Percentiles rank a stretch among this genome's conserved stretches.
Conservation (phyloP, 2,113 vertebrate species). For the human (Homo sapiens) region DNA sequence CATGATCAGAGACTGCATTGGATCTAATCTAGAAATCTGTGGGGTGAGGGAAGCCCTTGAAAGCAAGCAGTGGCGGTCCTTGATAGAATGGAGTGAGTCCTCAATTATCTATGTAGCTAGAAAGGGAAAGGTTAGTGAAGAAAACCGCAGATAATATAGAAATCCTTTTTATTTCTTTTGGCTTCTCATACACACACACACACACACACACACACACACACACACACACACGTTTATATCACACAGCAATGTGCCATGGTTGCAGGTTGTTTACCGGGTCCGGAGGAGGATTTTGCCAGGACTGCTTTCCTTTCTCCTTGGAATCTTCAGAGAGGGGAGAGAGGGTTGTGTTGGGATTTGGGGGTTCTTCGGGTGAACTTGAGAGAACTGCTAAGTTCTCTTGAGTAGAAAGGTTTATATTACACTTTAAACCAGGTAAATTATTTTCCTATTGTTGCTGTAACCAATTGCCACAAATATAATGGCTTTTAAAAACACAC, state of each 20-base stretch:
- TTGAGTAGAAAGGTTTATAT: neutral
- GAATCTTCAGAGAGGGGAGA: neutral
- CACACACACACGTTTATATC: neutral
- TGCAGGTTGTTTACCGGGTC: neutral
- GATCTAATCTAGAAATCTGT: neutral
- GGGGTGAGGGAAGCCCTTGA: neutral
- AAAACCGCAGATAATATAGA: neutral
- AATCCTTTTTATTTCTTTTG: neutral
- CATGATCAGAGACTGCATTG: neutral
- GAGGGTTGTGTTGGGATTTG: neutral
- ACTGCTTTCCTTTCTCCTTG: neutral
- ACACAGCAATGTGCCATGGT: no score
- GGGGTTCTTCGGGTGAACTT: neutral
- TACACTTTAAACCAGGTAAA: neutral
- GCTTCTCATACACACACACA: no score
- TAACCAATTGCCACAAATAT: neutral
- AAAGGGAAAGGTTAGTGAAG: neutral
- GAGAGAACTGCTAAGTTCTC: neutral
- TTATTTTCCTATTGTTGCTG: neutral
- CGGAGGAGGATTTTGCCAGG: neutral
- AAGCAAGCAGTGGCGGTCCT: neutral
- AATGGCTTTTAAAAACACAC: neutral
- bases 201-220: accelerated
- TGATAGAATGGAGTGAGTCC: neutral
- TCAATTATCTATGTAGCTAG: neutral